Conservation (phyloP, 2,888 invertebrate genomes). For the Sphecodes monilicornis region DNA sequence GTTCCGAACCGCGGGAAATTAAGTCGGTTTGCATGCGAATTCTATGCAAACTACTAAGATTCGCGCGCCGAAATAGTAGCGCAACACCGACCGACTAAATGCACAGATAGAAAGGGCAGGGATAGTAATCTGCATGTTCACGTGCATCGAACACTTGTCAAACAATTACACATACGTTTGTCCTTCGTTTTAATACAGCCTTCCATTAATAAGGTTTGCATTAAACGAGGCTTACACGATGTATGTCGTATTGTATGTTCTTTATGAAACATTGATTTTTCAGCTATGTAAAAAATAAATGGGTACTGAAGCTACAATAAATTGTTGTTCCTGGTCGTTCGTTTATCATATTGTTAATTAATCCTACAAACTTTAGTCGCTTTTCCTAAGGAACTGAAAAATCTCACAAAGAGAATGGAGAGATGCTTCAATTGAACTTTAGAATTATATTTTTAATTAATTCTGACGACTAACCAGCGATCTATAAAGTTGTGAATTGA, state of each 20-base stretch:
- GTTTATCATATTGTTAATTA: no score
- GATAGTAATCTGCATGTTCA: neutral
- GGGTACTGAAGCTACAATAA: neutral
- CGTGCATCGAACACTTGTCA: neutral
- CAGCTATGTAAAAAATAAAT: neutral
- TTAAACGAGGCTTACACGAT: no score
- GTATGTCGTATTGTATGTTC: neutral
- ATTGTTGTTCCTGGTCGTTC: neutral
- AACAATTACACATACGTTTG: neutral
- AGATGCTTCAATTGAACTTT: neutral
- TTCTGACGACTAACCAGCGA: neutral
- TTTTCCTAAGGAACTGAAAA: no score
- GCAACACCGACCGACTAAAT: neutral
- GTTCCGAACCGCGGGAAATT: conserved; percentile 23
- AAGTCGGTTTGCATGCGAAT: neutral
- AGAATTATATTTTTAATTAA: neutral
- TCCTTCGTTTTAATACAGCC: neutral
- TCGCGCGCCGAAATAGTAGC: neutral
- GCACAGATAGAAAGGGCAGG: neutral
- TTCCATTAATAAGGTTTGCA: neutral
- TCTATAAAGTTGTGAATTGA: no score
- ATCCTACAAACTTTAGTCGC: neutral
- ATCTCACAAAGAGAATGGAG: neutral
- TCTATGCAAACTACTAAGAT: neutral
- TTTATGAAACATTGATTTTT: neutral